Base-by-base conservation (phyloP, 2,797 vertebrate genomes). In the Acipenser transmontanus region DNA sequence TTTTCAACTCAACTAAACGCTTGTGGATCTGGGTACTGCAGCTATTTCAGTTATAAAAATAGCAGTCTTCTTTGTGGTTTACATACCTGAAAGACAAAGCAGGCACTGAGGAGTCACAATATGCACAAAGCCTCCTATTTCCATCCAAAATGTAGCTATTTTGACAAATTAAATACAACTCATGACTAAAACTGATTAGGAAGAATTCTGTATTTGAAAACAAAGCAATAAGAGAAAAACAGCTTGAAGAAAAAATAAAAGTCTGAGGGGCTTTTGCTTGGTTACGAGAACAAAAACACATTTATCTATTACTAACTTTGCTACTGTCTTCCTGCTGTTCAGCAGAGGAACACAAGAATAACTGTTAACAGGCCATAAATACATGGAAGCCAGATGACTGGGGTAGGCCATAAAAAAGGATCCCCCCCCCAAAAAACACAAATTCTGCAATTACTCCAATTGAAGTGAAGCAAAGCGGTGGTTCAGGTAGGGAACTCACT, bases 301-400 rank as follows among this genome's bases (percentile, higher is more conserved):
- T 0, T 34, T 4, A 34, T 34, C 34, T 34, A 57, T 7, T 57
- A n/a, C 54, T 57, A n/a, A 13, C 9, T 7, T 57, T 57, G 9
- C 71, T 57, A 70, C 56, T 11, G 47, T 69, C 49, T 78, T 76
- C 50, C 65, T 61, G 14, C 49, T 68, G 65, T 74, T 74, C 72
- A 66, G 68, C 51, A 71, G 67, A 69, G 57, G 62, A 66, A 66
- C 62, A 73, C 49, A 64, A 72, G 64, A 78, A 75, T 14, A 66
- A 70, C 56, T 65, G 34, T 76, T 68, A 79, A 80, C 14, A 65
- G 65, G 66, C 69, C 69, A 71, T 80, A 80, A 56, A 72, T 70
- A 80, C 74, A 69, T 80, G 72, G 73, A 79, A 62, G 50, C 74
- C 76, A 82, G 77, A 77, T 61, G 34, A 64, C 60, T 68, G 67